Percentiles rank a stretch among this genome's conserved stretches.
These are phyloP conservation scores for Cariama cristata DNA, from an alignment of 2,113 vertebrate genomes.

Conservation along the genomic window DNA sequence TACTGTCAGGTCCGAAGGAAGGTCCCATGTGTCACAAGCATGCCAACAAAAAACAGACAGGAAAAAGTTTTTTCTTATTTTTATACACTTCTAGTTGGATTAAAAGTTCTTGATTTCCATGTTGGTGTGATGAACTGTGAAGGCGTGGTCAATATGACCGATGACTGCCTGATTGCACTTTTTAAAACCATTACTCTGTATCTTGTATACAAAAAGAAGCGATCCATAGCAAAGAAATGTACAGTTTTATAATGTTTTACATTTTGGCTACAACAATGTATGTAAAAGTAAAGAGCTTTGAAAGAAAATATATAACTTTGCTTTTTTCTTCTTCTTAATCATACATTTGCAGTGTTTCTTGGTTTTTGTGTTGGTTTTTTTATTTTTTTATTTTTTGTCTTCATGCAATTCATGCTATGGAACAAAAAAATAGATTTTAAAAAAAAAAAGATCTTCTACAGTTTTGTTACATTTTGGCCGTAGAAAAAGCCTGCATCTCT, in stretches of 20 bases:
- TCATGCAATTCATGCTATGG: constrained; percentile 96
- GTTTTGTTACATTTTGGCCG: constrained; percentile 84
- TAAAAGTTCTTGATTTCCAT: constrained; percentile 76
- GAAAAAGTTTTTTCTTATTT: constrained; percentile 73
- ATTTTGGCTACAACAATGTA: constrained; percentile 88
- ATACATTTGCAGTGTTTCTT: constrained; percentile 83
- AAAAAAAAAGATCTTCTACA: constrained; percentile 82
- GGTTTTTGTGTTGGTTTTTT: background rate
- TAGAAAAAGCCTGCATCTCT: constrained; percentile 85
- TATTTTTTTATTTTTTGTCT: constrained; percentile 75
- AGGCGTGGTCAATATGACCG: constrained; percentile 89
- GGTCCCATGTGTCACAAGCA: constrained; percentile 83
- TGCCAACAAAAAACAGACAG: constrained; percentile 84
- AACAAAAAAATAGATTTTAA: constrained; percentile 81
- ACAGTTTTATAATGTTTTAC: constrained; percentile 79
- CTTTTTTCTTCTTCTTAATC: constrained; percentile 72
- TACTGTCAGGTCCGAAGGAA: constrained; percentile 75
- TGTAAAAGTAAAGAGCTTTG: constrained; percentile 89
- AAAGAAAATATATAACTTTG: constrained; percentile 85
- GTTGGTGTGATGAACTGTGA: constrained; percentile 76
- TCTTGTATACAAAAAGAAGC: constrained; percentile 80
- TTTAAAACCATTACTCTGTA: constrained; percentile 75
- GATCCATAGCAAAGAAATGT: constrained; percentile 76
- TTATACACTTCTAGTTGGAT: constrained; percentile 76
- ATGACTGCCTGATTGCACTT: constrained; percentile 80